Evolutionary conservation across 2,888 invertebrate genomes (phyloP).

Genomic region (Plemyria rubiginata): DNA sequence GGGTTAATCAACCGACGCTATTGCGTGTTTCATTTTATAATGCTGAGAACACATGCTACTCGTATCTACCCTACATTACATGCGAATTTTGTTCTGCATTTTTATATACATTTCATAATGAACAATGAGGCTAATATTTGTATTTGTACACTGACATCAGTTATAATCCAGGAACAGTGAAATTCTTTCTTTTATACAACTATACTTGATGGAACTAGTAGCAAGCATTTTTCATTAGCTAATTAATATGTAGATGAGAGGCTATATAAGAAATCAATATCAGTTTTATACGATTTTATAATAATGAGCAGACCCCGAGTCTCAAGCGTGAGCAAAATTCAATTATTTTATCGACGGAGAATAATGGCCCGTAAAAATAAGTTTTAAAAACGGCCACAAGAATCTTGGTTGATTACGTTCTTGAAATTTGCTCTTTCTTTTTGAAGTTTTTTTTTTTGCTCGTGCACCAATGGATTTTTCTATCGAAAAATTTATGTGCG

Average conservation of each 20-base stretch:
- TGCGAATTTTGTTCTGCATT: too few relatives aligned
- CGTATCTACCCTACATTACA: background rate
- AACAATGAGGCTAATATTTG: too few relatives aligned
- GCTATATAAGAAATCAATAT: slow-evolving; percentile 42
- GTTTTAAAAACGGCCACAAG: slow-evolving; percentile 54
- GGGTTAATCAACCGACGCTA: slow-evolving; percentile 46
- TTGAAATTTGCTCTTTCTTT: slow-evolving; percentile 30
- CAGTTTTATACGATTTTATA: slow-evolving; percentile 50
- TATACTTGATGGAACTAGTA: too few relatives aligned
- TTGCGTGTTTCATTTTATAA: slow-evolving; percentile 36
- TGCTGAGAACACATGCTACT: background rate
- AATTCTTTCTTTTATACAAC: too few relatives aligned
- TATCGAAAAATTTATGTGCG: too few relatives aligned
- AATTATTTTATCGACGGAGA: slow-evolving; percentile 69
- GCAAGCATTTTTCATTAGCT: too few relatives aligned
- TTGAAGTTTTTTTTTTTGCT: too few relatives aligned
- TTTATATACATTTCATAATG: too few relatives aligned
- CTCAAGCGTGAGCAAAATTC: slow-evolving; percentile 62
- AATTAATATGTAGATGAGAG: background rate
- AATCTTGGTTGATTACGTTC: slow-evolving; percentile 45
- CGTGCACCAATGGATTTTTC: too few relatives aligned
- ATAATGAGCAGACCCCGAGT: slow-evolving; percentile 52
- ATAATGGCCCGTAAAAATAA: slow-evolving; percentile 60
- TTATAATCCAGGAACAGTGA: too few relatives aligned
- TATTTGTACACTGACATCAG: too few relatives aligned